Evolutionary conservation across 2,888 invertebrate species (phyloP).

Genomic region (Abrostola triplasia): DNA sequence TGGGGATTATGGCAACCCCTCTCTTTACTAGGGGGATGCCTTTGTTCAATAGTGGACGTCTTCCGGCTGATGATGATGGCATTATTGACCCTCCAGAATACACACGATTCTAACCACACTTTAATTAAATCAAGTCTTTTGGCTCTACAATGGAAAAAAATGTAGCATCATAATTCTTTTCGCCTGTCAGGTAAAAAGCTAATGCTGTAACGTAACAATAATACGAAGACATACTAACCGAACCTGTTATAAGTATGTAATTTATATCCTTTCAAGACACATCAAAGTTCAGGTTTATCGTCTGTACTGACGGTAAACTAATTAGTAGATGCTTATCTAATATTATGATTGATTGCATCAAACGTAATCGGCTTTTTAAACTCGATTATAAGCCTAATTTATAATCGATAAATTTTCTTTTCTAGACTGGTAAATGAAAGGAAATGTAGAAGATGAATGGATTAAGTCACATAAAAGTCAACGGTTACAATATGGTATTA

Average conservation of each 20-base stretch:
- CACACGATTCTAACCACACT: no score
- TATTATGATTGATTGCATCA: slow-evolving; percentile 35
- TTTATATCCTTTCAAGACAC: slow-evolving; percentile 43
- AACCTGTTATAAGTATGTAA: slow-evolving; percentile 26
- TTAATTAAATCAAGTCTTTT: no score
- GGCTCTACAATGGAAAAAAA: no score
- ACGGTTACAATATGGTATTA: background rate
- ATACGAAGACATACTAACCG: slow-evolving; percentile 22
- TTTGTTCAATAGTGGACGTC: no score
- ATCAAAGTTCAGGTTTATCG: slow-evolving; percentile 27
- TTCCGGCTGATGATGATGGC: no score
- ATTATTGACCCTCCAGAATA: no score
- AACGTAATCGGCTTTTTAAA: slow-evolving; percentile 37
- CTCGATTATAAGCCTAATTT: slow-evolving; percentile 27
- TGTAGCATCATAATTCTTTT: background rate
- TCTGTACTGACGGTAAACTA: slow-evolving; percentile 27
- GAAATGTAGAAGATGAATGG: background rate
- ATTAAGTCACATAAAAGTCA: slow-evolving; percentile 11
- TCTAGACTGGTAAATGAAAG: slow-evolving; percentile 15
- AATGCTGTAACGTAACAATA: background rate
- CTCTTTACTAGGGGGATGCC: no score
- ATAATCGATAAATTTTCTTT: slow-evolving; percentile 34
- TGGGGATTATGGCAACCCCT: no score
- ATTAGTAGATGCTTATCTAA: slow-evolving; percentile 48
- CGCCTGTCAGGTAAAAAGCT: background rate